Conservation (phyloP, 2,797 vertebrate species). For the Diplodus sargus region DNA sequence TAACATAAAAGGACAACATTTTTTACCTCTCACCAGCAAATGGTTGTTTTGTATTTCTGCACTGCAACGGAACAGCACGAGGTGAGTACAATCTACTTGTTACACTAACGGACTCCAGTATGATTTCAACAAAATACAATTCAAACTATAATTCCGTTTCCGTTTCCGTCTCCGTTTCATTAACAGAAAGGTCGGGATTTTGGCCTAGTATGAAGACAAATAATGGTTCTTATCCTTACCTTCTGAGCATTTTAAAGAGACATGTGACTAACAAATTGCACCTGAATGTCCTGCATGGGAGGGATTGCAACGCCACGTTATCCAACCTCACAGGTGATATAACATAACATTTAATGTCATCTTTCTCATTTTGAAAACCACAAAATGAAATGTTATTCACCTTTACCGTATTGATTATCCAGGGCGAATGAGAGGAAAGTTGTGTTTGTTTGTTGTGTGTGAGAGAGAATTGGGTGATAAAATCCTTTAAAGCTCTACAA, state of each 20-base stretch:
- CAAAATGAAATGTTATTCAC: background rate
- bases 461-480: background rate
- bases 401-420: background rate
- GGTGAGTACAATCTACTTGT: slow-evolving; percentile 3
- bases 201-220: rapidly evolving
- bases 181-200: rapidly evolving
- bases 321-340: rapidly evolving
- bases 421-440: background rate
- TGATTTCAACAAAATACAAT: background rate
- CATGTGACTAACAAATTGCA: rapidly evolving
- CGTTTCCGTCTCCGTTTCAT: too few species aligned
- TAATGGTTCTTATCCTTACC: rapidly evolving
- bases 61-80: rapidly evolving
- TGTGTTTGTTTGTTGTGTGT: background rate
- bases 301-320: rapidly evolving
- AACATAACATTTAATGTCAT: background rate
- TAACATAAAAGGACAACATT: background rate
- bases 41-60: slow-evolving; percentile 10
- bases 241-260: background rate
- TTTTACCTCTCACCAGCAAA: rapidly evolving
- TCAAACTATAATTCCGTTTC: background rate
- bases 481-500: background rate
- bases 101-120: background rate
- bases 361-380: background rate
- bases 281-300: background rate